Evolutionary conservation across 2,113 vertebrate species (phyloP).

Genomic region (Tachysurus fulvidraco): DNA sequence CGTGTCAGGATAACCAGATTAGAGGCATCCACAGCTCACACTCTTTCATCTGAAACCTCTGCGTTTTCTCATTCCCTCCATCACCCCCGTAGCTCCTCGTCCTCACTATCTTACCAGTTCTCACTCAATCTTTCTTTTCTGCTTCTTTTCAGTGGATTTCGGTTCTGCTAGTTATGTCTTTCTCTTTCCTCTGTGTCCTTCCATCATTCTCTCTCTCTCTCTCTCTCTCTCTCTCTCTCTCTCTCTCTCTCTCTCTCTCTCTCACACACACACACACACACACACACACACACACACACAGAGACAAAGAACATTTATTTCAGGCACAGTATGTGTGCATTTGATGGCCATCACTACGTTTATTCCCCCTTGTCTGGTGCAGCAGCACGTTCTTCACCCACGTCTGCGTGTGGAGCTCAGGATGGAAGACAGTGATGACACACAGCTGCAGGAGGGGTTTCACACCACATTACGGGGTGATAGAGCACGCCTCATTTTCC

Average conservation of each 20-base stretch:
- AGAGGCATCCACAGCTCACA: constrained; percentile 65
- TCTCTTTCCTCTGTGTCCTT: background rate
- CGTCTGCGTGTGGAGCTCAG: background rate
- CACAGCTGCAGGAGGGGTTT: constrained; percentile 25
- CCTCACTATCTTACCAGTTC: constrained; percentile 37
- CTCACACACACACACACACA: constrained; percentile 5
- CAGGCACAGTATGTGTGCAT: background rate
- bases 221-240: too few relatives aligned
- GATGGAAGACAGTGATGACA: background rate
- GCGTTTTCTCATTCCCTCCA: background rate
- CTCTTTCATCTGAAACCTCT: constrained; percentile 46
- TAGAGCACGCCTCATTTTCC: constrained; percentile 34
- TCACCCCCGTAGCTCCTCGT: background rate
- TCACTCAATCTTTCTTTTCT: constrained; percentile 40
- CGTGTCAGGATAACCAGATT: constrained; percentile 73
- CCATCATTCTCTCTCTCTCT: background rate
- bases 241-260: background rate
- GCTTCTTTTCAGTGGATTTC: background rate
- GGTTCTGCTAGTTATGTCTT: constrained; percentile 21
- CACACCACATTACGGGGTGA: constrained; percentile 28
- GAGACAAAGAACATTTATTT: constrained; percentile 33
- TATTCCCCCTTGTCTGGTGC: background rate
- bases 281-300: constrained; percentile 15
- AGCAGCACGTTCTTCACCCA: background rate
- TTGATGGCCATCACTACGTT: background rate